These are phyloP conservation scores for Galago senegalensis DNA, from an alignment of 2,797 vertebrate species.

Conservation along the genomic window DNA sequence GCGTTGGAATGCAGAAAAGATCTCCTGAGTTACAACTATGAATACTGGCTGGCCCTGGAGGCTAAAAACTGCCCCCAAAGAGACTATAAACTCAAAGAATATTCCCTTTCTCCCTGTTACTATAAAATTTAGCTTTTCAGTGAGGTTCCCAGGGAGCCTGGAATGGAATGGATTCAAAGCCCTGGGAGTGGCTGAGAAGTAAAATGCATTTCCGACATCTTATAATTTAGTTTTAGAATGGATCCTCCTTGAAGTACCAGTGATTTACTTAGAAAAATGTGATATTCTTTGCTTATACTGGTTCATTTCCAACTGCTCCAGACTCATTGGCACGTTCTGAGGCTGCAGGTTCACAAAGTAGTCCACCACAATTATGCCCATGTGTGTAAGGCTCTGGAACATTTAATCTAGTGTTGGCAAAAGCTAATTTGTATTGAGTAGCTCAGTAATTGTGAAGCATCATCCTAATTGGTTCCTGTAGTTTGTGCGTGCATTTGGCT, in stretches of 20 bases:
- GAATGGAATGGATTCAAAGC: not conserved
- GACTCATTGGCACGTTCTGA: not conserved
- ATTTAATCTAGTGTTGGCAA: not conserved
- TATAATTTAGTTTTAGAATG: conserved; percentile 19
- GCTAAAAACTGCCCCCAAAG: not conserved
- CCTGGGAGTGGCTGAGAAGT: not conserved
- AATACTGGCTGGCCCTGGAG: not conserved
- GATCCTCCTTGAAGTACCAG: not conserved
- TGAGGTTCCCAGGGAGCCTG: not conserved
- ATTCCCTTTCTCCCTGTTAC: not conserved
- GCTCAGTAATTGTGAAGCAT: not conserved
- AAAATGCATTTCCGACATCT: not conserved
- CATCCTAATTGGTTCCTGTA: not conserved
- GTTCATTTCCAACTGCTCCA: not conserved
- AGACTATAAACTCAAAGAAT: not conserved
- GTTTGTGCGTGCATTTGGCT: too few species aligned
- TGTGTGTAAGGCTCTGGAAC: not conserved
- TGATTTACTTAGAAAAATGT: not conserved
- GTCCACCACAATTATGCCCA: not conserved
- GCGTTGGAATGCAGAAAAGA: not conserved
- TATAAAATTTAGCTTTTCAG: not conserved
- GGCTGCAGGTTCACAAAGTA: not conserved
- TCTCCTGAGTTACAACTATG: not conserved
- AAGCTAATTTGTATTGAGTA: not conserved
- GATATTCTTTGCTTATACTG: not conserved